Evolutionary conservation across 2,797 vertebrate species (phyloP).

Genomic region (Pantherophis alleghaniensis): DNA sequence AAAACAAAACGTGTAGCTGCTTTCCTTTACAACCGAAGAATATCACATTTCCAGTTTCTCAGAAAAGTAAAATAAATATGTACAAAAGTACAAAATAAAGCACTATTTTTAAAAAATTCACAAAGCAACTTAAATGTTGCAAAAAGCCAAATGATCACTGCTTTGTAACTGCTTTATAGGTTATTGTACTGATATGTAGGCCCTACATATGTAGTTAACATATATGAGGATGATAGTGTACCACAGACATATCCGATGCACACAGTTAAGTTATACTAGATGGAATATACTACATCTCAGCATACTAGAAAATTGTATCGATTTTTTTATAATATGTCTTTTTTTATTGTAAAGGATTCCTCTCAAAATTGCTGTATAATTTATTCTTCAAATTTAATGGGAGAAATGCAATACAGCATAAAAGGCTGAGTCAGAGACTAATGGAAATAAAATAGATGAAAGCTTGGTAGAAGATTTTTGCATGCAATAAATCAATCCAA

Average conservation of each 20-base stretch:
- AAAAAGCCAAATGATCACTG: neutral
- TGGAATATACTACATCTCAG: neutral
- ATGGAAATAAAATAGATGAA: neutral
- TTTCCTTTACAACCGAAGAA: neutral
- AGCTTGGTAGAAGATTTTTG: neutral
- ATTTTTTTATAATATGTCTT: neutral
- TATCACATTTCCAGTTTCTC: neutral
- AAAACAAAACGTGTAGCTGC: neutral
- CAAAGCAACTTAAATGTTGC: neutral
- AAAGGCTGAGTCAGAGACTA: neutral
- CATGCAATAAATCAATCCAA: neutral
- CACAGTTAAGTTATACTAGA: neutral
- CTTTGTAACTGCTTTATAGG: neutral
- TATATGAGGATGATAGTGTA: neutral
- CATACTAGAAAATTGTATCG: neutral
- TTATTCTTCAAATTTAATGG: neutral
- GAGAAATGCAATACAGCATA: neutral
- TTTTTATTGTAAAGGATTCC: neutral
- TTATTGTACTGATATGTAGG: neutral
- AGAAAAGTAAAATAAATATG: neutral
- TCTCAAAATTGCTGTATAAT: neutral
- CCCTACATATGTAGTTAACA: neutral
- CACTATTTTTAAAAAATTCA: neutral
- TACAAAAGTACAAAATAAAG: neutral
- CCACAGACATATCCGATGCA: neutral